Conservation (phyloP, 2,797 vertebrate genomes). For the Gymnoscopelus braueri region DNA sequence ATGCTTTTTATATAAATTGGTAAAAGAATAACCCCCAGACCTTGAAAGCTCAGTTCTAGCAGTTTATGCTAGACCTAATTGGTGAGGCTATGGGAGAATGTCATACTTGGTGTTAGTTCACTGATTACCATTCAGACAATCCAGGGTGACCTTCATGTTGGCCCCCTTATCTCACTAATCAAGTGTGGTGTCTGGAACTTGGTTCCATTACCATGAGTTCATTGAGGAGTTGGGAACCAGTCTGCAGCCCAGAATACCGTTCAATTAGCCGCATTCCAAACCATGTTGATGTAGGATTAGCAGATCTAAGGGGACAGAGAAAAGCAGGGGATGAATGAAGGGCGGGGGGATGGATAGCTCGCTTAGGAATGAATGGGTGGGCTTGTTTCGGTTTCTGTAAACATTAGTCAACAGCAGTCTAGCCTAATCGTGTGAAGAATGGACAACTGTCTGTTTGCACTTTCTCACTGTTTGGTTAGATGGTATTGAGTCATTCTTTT, state of each 20-base stretch:
- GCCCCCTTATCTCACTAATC: slow-evolving; percentile 21
- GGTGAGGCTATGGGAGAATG: not conserved
- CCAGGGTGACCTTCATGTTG: slow-evolving; percentile 3
- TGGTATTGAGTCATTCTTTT: slow-evolving; percentile 36
- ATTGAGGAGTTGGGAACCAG: slow-evolving; percentile 55
- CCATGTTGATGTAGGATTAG: slow-evolving; percentile 60
- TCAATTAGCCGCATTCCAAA: slow-evolving; percentile 65
- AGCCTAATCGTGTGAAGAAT: slow-evolving; percentile 50
- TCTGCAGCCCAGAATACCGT: slow-evolving; percentile 54
- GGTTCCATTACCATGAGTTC: slow-evolving; percentile 52
- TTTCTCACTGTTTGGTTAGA: slow-evolving; percentile 29
- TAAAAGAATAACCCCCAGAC: not conserved
- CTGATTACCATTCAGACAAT: not conserved
- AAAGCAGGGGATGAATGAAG: slow-evolving; percentile 54
- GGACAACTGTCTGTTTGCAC: slow-evolving; percentile 23
- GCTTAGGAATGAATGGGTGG: slow-evolving; percentile 55
- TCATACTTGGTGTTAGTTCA: not conserved
- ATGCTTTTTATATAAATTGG: not conserved
- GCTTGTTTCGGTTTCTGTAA: slow-evolving; percentile 48
- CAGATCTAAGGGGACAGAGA: slow-evolving; percentile 61
- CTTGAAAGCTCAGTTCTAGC: not conserved
- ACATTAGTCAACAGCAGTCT: slow-evolving; percentile 43
- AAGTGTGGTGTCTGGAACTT: slow-evolving; percentile 34
- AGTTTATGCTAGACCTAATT: not conserved
- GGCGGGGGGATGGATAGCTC: slow-evolving; percentile 37